Base-by-base conservation (phyloP, 2,113 vertebrate species). In the Nothobranchius kuhntae region DNA sequence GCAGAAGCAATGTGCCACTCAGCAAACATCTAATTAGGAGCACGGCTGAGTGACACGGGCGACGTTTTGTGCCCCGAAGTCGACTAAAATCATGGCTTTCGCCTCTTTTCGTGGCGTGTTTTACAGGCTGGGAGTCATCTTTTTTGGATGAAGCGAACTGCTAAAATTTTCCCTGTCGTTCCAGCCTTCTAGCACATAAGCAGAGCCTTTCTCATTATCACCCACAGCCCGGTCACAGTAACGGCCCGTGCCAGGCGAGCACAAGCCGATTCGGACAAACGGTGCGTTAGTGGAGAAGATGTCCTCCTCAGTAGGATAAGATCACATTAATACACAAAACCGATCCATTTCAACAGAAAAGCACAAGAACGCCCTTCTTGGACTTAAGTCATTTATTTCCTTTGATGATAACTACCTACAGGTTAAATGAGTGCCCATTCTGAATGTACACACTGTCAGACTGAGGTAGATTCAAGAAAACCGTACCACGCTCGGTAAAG, bases 371-470 rank as follows among this genome's bases (percentile, higher is more conserved):
- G 4, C 30, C 30, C 7, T 8, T 40, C 7, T 40, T 21, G 21
- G 21, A 21, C 21, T 21, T 40, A 4, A 40, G 6, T 1, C 38
- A 8, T 40, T 1, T 9, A 44, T 55, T 56, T 14, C 6, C 14
- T 47, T 10, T 61, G 45, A 64, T 55, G 62, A 52, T 14, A 72
- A 65, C 72, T 52, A 57, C 56, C 71, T 75, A 61, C 67, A 78
- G 61, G 2, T 66, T 68, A 69, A 83, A 82, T 55, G 91, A 87
- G 89, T 89, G 86, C 85, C 83, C 83, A 64, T 78, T 75, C 51
- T 83, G 67, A 90, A 76, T 87, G 73, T 81, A 83, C 63, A 58
- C 46, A 46, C 44, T 73, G 71, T 68, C 73, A 57, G 62, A 78
- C 55, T 61, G 50, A 61, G 62, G 69, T 9, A 64, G 13, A 67